A percentile compares a stretch with the other conserved stretches of the same genome.
phyloP scores from a whole-genome alignment of 2,888 invertebrate species.

The Andricus quercusramuli region DNA sequence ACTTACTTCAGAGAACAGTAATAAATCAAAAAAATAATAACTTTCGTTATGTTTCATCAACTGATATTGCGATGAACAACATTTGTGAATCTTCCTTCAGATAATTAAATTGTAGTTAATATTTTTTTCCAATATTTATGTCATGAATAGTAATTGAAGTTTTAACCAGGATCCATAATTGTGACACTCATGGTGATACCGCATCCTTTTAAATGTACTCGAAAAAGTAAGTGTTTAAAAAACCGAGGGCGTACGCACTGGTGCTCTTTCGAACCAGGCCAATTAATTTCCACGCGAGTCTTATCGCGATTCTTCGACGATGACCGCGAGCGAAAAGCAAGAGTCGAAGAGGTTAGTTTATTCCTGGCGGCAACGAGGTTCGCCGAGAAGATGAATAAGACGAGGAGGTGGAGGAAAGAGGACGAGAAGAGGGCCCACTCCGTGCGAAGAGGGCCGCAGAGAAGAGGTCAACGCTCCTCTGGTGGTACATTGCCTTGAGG shows the following conservation, averaged over 20 bases:
- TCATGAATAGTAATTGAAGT: too few relatives aligned
- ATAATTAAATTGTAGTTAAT: too few relatives aligned
- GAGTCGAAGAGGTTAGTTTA: constrained; percentile 64
- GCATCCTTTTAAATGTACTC: background rate
- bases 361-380: constrained; percentile 62
- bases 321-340: constrained; percentile 63
- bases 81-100: too few relatives aligned
- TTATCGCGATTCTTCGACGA: constrained; percentile 72
- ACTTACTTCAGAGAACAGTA: background rate
- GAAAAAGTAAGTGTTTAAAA: background rate
- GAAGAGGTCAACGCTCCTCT: constrained; percentile 72
- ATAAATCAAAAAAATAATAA: background rate
- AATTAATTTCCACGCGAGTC: constrained; percentile 72
- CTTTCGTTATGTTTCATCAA: too few relatives aligned
- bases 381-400: constrained; percentile 47
- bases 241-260: constrained; percentile 47
- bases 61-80: too few relatives aligned
- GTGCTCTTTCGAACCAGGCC: constrained; percentile 58
- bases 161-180: background rate
- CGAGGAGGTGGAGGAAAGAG: constrained; percentile 47
- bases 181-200: background rate
- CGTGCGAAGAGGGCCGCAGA: constrained; percentile 41
- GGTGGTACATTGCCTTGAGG: constrained; percentile 76
- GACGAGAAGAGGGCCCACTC: constrained; percentile 51
- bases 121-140: too few relatives aligned